A percentile compares a stretch with the other conserved stretches of the same genome.
These are phyloP conservation scores for Kuschelorhynchus macadamiae DNA, from an alignment of 2,888 invertebrate species.

Conservation along the genomic window DNA sequence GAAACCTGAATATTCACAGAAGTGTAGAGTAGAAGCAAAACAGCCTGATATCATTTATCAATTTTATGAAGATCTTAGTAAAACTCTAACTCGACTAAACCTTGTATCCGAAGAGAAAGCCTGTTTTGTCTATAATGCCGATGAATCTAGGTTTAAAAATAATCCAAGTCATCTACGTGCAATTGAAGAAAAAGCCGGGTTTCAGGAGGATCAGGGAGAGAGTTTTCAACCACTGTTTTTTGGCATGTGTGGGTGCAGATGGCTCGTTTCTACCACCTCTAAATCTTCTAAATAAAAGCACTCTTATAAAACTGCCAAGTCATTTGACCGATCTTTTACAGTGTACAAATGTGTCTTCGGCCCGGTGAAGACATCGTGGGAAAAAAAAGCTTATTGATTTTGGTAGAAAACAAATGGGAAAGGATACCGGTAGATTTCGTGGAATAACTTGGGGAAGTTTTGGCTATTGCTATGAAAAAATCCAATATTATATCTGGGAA, in stretches of 20 bases:
- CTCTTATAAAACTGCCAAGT: constrained; percentile 16
- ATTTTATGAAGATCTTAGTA: constrained; percentile 53
- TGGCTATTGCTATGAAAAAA: constrained; percentile 11
- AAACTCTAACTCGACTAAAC: constrained; percentile 19
- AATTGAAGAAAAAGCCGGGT: constrained; percentile 53
- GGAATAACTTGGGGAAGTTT: constrained; percentile 10
- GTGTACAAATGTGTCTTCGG: constrained; percentile 16
- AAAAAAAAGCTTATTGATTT: constrained; percentile 9
- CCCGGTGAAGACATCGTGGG: background rate
- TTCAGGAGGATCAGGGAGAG: constrained; percentile 44
- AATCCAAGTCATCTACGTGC: constrained; percentile 54
- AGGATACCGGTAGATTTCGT: constrained; percentile 17
- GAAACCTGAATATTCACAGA: constrained; percentile 58
- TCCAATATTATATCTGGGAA: constrained; percentile 20
- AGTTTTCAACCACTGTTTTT: constrained; percentile 52
- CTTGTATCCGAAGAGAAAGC: constrained; percentile 29
- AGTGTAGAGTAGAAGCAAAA: constrained; percentile 50
- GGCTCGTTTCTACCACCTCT: constrained; percentile 52
- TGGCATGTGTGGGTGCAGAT: constrained; percentile 54
- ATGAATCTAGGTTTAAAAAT: constrained; percentile 54
- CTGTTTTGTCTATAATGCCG: constrained; percentile 53
- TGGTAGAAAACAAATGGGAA: constrained; percentile 9
- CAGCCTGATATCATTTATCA: constrained; percentile 55
- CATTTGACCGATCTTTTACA: constrained; percentile 15
- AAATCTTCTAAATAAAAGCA: constrained; percentile 47